A percentile compares a stretch with the other conserved stretches of the same genome.
phyloP scores from a whole-genome alignment of 2,888 invertebrate genomes.

The Pharmacophagus antenor region DNA sequence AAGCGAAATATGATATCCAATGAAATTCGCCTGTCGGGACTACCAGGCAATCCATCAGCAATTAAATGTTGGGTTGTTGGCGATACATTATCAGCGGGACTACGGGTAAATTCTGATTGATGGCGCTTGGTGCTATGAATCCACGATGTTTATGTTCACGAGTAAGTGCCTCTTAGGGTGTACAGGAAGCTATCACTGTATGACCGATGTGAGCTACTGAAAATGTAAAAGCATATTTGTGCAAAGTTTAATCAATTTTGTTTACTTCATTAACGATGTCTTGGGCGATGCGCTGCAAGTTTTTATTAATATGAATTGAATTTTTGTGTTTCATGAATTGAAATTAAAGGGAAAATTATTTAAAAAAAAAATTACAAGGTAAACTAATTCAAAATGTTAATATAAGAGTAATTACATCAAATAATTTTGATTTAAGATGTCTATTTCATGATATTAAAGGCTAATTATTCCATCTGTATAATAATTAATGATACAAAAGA shows the following conservation, averaged over 20 bases:
- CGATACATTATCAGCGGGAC: constrained; percentile 71
- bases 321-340: background rate
- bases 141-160: constrained; percentile 49
- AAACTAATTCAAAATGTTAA: too few relatives aligned
- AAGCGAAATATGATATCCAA: constrained; percentile 56
- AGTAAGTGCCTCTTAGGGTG: constrained; percentile 52
- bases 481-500: constrained; percentile 77
- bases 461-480: constrained; percentile 71
- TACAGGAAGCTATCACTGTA: constrained; percentile 54
- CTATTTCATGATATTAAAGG: constrained; percentile 50
- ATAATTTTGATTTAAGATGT: constrained; percentile 10
- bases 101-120: constrained; percentile 71
- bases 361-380: too few relatives aligned
- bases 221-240: constrained; percentile 31
- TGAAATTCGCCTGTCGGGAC: constrained; percentile 58
- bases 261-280: background rate
- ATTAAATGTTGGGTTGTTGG: constrained; percentile 74
- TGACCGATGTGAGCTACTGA: constrained; percentile 56
- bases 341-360: too few relatives aligned
- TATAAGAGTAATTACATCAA: too few relatives aligned
- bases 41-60: constrained; percentile 70
- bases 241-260: background rate
- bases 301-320: background rate
- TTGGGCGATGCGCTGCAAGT: background rate
- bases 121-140: constrained; percentile 60